Evolutionary conservation across 2,797 vertebrate species (phyloP).

Genomic region (Pangasius mekongensis): DNA sequence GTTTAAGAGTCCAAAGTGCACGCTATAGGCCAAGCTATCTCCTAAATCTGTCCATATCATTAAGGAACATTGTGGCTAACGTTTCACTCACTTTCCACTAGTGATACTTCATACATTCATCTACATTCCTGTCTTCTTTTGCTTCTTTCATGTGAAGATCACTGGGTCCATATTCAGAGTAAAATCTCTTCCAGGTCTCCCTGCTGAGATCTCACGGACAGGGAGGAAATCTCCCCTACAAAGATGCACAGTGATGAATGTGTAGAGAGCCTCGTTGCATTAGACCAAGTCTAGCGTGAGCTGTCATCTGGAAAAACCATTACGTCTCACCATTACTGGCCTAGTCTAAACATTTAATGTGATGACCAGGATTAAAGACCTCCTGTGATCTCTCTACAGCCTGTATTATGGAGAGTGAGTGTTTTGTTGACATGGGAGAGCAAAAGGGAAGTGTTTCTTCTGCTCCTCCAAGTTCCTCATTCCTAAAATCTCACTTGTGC

Average conservation of each 20-base stretch:
- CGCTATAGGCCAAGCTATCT: neutral
- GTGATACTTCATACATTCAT: neutral
- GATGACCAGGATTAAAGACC: conserved; percentile 37
- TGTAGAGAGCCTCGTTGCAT: conserved; percentile 30
- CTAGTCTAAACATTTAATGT: conserved; percentile 39
- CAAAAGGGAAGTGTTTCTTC: conserved; percentile 11
- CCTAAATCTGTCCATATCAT: neutral
- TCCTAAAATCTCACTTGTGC: conserved; percentile 10
- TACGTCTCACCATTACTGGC: conserved; percentile 10
- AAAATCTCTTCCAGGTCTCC: conserved; percentile 36
- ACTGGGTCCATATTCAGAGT: conserved; percentile 4
- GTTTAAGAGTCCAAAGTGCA: neutral
- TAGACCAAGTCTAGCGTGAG: conserved; percentile 30
- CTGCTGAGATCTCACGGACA: conserved; percentile 24
- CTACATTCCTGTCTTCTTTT: neutral
- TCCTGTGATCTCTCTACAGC: conserved; percentile 13
- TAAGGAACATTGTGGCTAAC: neutral
- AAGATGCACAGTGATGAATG: conserved; percentile 47
- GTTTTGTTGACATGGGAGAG: conserved; percentile 13
- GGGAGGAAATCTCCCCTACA: conserved; percentile 48
- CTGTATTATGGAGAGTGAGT: neutral
- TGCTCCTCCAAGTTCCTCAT: conserved; percentile 22
- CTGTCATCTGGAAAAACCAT: conserved; percentile 50
- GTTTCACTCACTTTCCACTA: neutral
- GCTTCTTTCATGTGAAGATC: conserved; percentile 35